These are phyloP conservation scores for Nibea coibor DNA, from an alignment of 2,113 vertebrate species.

Conservation along the genomic window DNA sequence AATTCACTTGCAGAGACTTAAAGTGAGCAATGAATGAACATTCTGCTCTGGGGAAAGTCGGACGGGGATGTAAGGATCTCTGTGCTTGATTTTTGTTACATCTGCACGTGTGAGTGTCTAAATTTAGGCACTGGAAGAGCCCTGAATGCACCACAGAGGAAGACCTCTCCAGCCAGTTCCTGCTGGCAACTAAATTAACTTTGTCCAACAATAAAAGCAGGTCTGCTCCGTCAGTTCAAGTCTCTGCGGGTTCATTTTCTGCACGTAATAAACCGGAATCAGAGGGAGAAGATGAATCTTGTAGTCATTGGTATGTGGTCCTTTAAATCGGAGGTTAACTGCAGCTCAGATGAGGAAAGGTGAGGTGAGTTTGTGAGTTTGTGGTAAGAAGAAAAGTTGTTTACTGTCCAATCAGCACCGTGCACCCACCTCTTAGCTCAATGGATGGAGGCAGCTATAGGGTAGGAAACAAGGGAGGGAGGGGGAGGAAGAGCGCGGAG, in stretches of 20 bases:
- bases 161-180: neutral
- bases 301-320: neutral
- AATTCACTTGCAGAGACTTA: neutral
- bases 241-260: neutral
- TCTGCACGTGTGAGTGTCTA: neutral
- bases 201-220: neutral
- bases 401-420: conserved; percentile 61
- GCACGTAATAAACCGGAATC: neutral
- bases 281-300: neutral
- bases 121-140: neutral
- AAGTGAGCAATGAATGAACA: neutral
- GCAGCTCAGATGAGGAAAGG: neutral
- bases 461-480: conserved; percentile 67
- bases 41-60: neutral
- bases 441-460: conserved; percentile 48
- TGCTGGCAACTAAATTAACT: neutral
- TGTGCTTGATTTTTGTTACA: neutral
- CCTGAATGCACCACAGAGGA: neutral
- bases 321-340: conserved; percentile 1
- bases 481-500: conserved; percentile 70
- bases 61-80: too few species aligned
- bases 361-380: neutral
- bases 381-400: conserved; percentile 40
- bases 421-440: conserved; percentile 26
- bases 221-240: neutral